phyloP scores from a whole-genome alignment of 53 echinoderm and acorn worm species.

The Mesocentrotus franciscanus region DNA sequence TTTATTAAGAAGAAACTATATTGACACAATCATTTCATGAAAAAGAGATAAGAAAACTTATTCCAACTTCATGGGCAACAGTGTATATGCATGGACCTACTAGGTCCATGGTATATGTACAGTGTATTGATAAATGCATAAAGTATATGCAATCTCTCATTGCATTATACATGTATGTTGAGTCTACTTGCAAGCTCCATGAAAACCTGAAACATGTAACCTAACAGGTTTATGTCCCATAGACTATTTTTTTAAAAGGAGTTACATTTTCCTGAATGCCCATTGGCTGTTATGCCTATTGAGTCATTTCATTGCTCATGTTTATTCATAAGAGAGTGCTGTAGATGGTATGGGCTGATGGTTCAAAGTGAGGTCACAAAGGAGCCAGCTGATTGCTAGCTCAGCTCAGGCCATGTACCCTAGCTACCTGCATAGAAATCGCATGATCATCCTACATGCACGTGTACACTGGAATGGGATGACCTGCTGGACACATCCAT shows the following conservation, averaged over 20 bases:
- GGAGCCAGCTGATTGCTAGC: slow-evolving; percentile 18
- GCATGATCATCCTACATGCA: slow-evolving; percentile 41
- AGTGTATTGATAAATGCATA: too few species aligned
- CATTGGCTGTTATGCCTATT: background rate
- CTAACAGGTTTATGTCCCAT: background rate
- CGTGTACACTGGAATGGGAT: slow-evolving; percentile 37
- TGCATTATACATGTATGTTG: too few species aligned
- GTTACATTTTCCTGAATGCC: background rate
- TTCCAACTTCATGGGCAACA: too few species aligned
- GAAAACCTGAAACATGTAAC: background rate
- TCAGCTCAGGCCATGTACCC: background rate
- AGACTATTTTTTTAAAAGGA: slow-evolving; percentile 9
- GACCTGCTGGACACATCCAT: slow-evolving; percentile 28
- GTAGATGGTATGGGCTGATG: slow-evolving; percentile 50
- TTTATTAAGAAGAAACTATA: too few species aligned
- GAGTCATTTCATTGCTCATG: slow-evolving; percentile 38
- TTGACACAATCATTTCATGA: too few species aligned
- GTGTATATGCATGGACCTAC: too few species aligned
- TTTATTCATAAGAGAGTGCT: slow-evolving; percentile 21
- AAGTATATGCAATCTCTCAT: too few species aligned
- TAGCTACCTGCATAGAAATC: background rate
- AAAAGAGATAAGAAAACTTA: too few species aligned
- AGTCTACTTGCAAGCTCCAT: too few species aligned
- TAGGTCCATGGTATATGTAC: too few species aligned
- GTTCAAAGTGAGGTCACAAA: slow-evolving; percentile 41